These are phyloP conservation scores for Dasyurus viverrinus DNA, from an alignment of 2,113 vertebrate species.

Conservation along the genomic window DNA sequence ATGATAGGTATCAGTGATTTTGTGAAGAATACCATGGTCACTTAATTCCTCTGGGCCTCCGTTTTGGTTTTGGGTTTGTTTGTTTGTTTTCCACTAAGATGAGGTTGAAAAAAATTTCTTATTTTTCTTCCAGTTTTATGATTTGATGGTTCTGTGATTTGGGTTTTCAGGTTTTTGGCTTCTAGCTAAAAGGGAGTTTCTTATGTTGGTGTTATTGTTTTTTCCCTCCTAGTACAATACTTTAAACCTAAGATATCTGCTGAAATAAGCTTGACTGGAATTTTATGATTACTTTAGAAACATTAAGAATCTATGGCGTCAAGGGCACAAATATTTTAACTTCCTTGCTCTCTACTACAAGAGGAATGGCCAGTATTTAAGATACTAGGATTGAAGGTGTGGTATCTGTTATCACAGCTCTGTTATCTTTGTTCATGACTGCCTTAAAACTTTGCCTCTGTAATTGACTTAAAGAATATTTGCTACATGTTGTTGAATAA, in stretches of 20 bases:
- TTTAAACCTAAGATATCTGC: background rate
- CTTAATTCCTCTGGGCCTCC: background rate
- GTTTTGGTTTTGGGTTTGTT: background rate
- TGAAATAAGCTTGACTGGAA: constrained; percentile 36
- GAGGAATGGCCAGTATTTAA: constrained; percentile 16
- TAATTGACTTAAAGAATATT: background rate
- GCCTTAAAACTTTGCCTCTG: background rate
- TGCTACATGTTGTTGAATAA: background rate
- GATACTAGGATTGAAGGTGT: background rate
- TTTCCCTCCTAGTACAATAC: background rate
- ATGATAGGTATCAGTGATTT: background rate
- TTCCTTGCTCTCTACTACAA: background rate
- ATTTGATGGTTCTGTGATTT: constrained; percentile 13
- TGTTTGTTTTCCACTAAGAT: background rate
- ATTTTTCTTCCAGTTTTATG: constrained; percentile 12
- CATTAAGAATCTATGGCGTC: background rate
- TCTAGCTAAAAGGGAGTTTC: constrained; percentile 42
- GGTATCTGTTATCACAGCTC: too few species aligned
- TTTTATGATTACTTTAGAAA: constrained; percentile 32
- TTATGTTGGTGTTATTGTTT: constrained; percentile 34
- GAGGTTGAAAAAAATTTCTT: constrained; percentile 19
- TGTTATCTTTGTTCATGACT: constrained; percentile 13
- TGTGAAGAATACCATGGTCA: background rate
- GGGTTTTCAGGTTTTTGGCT: constrained; percentile 16
- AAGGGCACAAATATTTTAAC: constrained; percentile 16